These are phyloP conservation scores for Apis cerana DNA, from an alignment of 1,140 invertebrate genomes.

Conservation along the genomic window DNA sequence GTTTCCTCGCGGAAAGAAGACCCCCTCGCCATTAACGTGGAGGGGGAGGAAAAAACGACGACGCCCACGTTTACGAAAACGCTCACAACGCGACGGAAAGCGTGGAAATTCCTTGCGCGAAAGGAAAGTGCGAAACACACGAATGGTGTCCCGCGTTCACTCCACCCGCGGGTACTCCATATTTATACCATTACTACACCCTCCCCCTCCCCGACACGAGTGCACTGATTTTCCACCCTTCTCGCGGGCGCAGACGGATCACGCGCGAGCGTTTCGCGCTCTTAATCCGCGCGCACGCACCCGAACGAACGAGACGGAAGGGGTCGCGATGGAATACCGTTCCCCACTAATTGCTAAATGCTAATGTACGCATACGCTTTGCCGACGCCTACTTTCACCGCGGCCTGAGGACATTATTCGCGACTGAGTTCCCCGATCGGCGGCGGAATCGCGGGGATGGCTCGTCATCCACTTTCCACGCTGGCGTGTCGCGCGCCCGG, in stretches of 20 bases:
- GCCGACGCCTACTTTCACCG: constrained; percentile 51
- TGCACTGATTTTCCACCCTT: not conserved
- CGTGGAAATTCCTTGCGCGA: constrained; percentile 30
- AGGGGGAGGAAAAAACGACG: too few species aligned
- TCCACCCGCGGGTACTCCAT: constrained; percentile 42
- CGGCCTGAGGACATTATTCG: constrained; percentile 33
- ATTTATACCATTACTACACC: constrained; percentile 39
- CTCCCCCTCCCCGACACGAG: not conserved
- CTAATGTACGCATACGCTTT: constrained; percentile 65
- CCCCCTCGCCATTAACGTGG: constrained; percentile 31
- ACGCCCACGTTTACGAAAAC: constrained; percentile 26
- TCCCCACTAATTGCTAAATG: constrained; percentile 68
- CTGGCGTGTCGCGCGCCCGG: constrained; percentile 16
- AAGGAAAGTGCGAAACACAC: constrained; percentile 33
- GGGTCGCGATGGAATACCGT: constrained; percentile 17
- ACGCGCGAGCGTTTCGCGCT: not conserved
- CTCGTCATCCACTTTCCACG: constrained; percentile 39
- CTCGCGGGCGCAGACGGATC: not conserved
- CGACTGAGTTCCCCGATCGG: constrained; percentile 27
- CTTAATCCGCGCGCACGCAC: constrained; percentile 20
- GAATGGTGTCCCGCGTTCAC: constrained; percentile 12
- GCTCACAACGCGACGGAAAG: constrained; percentile 17
- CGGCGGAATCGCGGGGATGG: constrained; percentile 18
- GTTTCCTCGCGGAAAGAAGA: constrained; percentile 10
- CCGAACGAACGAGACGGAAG: not conserved